These are phyloP conservation scores for Capra hircus DNA, from an alignment of 2,113 vertebrate species.

Conservation along the genomic window DNA sequence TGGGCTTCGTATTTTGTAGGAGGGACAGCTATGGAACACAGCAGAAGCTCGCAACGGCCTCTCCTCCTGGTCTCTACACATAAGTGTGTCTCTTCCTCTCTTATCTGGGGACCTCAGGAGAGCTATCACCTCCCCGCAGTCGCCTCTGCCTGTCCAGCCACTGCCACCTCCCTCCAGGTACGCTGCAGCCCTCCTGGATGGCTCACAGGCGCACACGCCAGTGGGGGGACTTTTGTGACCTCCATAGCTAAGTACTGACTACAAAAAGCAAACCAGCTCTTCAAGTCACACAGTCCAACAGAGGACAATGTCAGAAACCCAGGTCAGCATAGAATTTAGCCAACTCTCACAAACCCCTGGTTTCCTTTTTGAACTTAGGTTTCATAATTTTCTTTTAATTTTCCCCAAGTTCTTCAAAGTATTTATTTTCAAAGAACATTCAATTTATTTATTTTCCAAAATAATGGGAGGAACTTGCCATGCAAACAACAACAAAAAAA, in stretches of 20 bases:
- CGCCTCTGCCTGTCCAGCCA: background rate
- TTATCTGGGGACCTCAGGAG: background rate
- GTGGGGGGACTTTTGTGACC: background rate
- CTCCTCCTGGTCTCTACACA: background rate
- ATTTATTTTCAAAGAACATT: constrained; percentile 47
- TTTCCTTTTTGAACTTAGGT: background rate
- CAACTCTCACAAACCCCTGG: background rate
- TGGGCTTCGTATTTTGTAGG: background rate
- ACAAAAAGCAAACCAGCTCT: background rate
- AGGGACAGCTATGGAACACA: background rate
- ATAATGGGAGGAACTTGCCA: constrained; percentile 45
- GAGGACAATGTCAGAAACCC: background rate
- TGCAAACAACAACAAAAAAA: constrained; percentile 38
- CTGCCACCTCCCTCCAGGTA: background rate
- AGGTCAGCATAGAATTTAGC: background rate
- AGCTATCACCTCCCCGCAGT: background rate
- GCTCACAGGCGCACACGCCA: background rate
- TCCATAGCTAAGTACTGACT: background rate
- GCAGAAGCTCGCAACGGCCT: background rate
- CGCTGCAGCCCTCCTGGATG: background rate
- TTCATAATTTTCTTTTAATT: constrained; percentile 19
- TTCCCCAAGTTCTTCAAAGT: background rate
- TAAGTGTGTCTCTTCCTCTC: background rate
- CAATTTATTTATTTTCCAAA: constrained; percentile 56
- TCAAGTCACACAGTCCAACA: background rate